A percentile compares a stretch with the other conserved stretches of the same genome.
Conservation (phyloP, 2,113 vertebrate genomes). For the Azemiops feae region DNA sequence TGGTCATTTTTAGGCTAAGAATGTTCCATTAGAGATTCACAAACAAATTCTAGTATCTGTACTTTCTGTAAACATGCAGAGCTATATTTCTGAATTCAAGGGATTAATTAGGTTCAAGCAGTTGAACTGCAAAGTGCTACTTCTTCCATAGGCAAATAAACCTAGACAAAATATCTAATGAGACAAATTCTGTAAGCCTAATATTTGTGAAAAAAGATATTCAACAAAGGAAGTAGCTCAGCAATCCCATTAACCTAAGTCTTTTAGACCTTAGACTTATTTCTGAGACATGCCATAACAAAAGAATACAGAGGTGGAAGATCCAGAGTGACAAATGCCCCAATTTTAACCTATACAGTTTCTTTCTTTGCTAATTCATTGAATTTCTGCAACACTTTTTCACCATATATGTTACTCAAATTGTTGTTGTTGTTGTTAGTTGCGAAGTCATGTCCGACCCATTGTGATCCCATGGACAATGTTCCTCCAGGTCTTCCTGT, state of each 20-base stretch:
- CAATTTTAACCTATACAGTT: not conserved
- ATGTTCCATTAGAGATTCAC: constrained; percentile 5
- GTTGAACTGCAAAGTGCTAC: not conserved
- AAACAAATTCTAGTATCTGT: not conserved
- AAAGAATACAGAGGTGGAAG: not conserved
- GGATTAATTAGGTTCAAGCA: not conserved
- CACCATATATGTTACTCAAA: not conserved
- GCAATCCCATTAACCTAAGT: not conserved
- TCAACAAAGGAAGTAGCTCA: not conserved
- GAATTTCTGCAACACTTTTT: not conserved
- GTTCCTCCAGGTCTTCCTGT: no score
- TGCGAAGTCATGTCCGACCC: no score
- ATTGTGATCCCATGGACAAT: no score
- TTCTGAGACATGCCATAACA: not conserved
- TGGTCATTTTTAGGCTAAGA: not conserved
- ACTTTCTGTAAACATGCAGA: not conserved
- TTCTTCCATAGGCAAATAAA: not conserved
- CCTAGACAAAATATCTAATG: not conserved
- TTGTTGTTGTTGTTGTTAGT: no score
- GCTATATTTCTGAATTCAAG: not conserved
- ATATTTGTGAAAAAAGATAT: not conserved
- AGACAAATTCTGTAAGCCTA: not conserved
- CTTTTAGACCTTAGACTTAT: not conserved
- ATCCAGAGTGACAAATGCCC: not conserved
- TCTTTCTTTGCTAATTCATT: not conserved